Evolutionary conservation across 1,140 invertebrate species (phyloP), one percentile per base, ranked within the genome.

Genomic region (Saccostrea glomerata): DNA sequence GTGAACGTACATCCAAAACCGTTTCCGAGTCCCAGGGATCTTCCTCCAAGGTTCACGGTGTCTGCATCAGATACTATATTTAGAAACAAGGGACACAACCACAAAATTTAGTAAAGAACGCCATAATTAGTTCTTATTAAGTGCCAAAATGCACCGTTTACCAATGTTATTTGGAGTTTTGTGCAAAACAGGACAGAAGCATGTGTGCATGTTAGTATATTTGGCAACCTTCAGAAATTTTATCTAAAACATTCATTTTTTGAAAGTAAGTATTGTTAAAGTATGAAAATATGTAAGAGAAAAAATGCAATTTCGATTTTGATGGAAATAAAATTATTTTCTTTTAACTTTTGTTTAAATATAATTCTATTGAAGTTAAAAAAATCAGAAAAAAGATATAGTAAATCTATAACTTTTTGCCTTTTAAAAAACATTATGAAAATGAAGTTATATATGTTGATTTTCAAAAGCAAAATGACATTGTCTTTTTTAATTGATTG

Each of bases 21-120:
- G 70, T 77, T 77, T 36, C 25, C 25, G 23, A 77, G 70, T 77
- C 70, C 70, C 4, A 77, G 25, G 30, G 70, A 77, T 77, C 25
- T 15, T 11, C 70, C 25, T 15, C 70, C 70, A 11, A 36, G 15
- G 25, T 77, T 77, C 13, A 77, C 70, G 23, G 70, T 77, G 70
- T 77, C 70, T 30, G 70, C 70, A 77, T 77, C 70, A 77, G 23
- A 77, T 77, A 77, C 70, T 77, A 77, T 77, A 77, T 77, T 77
- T 36, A 77, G 70, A 77, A 77, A 77, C 70, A 4, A 77, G 25
- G 13, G 30, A 12, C 25, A 77, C 7, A 7, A 73, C 13, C 25
- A 77, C 25, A 30, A 77, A 4, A 36, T 2, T 77, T 77, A 77
- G 70, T 77, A 30, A 30, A 30, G 2, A 25, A 77, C 70, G 70